phyloP scores from a whole-genome alignment of 1,140 invertebrate genomes.

The Periplaneta americana region DNA sequence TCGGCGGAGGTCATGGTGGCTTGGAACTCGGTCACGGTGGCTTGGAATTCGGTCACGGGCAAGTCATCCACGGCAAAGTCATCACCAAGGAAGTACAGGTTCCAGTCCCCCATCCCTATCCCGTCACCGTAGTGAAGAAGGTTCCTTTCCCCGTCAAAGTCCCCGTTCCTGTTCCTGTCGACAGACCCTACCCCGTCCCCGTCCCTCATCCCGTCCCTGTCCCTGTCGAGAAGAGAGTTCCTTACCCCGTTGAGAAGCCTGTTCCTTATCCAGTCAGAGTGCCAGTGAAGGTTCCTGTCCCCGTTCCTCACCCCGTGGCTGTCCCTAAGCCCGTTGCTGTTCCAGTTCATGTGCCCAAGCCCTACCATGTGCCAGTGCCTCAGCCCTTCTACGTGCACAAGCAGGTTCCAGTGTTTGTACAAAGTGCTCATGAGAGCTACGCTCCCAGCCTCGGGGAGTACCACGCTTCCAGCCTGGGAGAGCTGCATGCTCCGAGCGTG shows the following conservation, averaged over 20 bases:
- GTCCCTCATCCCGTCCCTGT: constrained; percentile 31
- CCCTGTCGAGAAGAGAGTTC: constrained; percentile 38
- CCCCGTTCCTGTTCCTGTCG: constrained; percentile 2
- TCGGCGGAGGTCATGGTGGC: no score
- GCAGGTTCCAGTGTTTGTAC: constrained; percentile 57
- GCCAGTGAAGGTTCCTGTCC: constrained; percentile 55
- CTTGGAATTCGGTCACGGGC: no score
- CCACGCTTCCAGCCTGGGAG: no score
- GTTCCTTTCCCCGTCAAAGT: no score
- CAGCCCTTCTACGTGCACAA: constrained; percentile 66
- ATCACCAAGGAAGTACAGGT: no score
- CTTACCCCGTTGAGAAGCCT: constrained; percentile 34
- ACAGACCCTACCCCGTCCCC: constrained; percentile 13
- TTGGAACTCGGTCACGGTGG: no score
- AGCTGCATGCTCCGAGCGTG: no score
- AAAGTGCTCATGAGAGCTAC: no score
- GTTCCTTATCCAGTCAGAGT: constrained; percentile 35
- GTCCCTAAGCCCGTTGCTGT: constrained; percentile 58
- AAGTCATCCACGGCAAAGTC: no score
- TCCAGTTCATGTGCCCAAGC: constrained; percentile 53
- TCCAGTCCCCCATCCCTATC: no score
- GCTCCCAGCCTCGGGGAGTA: no score
- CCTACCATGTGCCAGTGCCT: constrained; percentile 51
- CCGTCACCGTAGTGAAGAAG: no score
- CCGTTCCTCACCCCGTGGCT: constrained; percentile 32